Conservation (phyloP, 2,797 vertebrate genomes). For the Hafferia zeledoni region DNA sequence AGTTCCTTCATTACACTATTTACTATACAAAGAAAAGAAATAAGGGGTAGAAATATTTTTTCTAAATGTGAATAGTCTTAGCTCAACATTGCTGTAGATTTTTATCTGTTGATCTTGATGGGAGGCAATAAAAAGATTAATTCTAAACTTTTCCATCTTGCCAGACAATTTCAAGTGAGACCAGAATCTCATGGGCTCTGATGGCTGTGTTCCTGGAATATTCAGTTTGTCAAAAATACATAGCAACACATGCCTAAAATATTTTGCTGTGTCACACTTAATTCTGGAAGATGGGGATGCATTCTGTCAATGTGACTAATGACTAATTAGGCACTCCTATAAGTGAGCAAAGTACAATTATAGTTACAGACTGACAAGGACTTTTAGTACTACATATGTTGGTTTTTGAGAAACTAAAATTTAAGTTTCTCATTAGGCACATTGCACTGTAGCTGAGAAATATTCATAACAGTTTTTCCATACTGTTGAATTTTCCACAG, state of each 20-base stretch:
- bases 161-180: conserved; percentile 16
- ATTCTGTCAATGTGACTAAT: conserved; percentile 40
- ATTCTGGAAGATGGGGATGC: conserved; percentile 2
- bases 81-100: background rate
- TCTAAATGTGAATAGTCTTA: background rate
- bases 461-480: background rate
- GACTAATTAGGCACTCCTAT: conserved; percentile 20
- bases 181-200: conserved; percentile 14
- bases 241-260: conserved; percentile 1
- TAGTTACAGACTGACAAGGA: conserved; percentile 9
- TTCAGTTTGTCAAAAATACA: conserved; percentile 10
- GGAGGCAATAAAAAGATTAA: background rate
- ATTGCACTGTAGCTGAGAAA: conserved; percentile 20
- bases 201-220: conserved; percentile 36
- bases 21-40: conserved; percentile 27
- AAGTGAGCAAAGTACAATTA: conserved; percentile 22
- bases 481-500: conserved; percentile 21
- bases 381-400: background rate
- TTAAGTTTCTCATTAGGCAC: conserved; percentile 10
- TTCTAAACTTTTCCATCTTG: conserved; percentile 30
- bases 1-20: conserved; percentile 38
- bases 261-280: conserved; percentile 53
- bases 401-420: background rate
- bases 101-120: background rate
- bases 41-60: background rate